Conservation (phyloP, 1,140 invertebrate genomes). For the Drosophila neocordata region DNA sequence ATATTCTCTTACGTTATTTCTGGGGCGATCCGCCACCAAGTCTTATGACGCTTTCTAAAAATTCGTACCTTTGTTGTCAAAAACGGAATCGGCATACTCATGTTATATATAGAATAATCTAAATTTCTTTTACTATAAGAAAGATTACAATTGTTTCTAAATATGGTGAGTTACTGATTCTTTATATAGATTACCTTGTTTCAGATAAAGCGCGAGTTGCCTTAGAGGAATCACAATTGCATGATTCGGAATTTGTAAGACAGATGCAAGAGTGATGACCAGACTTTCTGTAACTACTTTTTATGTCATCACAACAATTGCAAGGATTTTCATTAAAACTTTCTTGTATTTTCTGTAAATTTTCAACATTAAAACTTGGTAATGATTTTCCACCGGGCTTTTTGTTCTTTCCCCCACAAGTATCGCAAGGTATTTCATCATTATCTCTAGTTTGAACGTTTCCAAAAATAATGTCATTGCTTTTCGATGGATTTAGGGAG, state of each 20-base stretch:
- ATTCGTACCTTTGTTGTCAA: conserved; percentile 45
- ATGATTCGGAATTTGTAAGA: conserved; percentile 26
- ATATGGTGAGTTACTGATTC: neutral
- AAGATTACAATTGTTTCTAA: neutral
- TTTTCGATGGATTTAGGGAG: neutral
- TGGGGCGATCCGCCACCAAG: conserved; percentile 57
- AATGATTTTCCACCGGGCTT: conserved; percentile 15
- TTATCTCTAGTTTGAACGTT: conserved; percentile 11
- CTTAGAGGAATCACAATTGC: conserved; percentile 28
- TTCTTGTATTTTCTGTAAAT: neutral
- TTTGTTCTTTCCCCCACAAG: conserved; percentile 39
- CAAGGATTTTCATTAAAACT: conserved; percentile 8
- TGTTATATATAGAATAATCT: conserved; percentile 35
- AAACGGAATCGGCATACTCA: conserved; percentile 39
- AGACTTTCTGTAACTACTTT: conserved; percentile 5
- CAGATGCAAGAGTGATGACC: conserved; percentile 27
- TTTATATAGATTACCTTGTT: conserved; percentile 8
- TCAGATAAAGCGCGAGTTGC: neutral
- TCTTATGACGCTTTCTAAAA: conserved; percentile 45
- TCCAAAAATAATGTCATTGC: conserved; percentile 6
- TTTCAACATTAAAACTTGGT: neutral
- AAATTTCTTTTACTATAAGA: conserved; percentile 12
- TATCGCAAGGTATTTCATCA: conserved; percentile 32
- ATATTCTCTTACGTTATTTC: conserved; percentile 33
- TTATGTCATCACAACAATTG: conserved; percentile 18